Evolutionary conservation across 2,888 invertebrate species (phyloP).

Genomic region (Globia sparganii): DNA sequence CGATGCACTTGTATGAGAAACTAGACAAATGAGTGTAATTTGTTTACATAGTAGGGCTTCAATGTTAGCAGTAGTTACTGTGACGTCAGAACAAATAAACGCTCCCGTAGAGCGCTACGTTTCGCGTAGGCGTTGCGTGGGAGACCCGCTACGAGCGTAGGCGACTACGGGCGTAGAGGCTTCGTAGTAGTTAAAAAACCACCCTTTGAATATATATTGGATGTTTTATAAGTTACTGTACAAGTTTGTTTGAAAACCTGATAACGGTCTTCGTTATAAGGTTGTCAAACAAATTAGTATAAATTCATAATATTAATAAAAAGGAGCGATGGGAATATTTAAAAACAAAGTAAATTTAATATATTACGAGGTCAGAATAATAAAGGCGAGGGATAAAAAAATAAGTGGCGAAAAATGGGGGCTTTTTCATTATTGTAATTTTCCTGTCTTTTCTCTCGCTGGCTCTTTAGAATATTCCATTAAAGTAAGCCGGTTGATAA

Average conservation of each 20-base stretch:
- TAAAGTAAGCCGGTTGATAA: slow-evolving; percentile 40
- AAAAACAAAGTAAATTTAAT: slow-evolving; percentile 65
- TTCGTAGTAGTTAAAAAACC: slow-evolving; percentile 60
- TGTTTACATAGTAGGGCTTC: slow-evolving; percentile 54
- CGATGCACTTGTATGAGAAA: slow-evolving; percentile 38
- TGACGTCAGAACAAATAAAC: slow-evolving; percentile 56
- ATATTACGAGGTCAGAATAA: slow-evolving; percentile 62
- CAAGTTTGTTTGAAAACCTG: slow-evolving; percentile 22
- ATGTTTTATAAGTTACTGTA: slow-evolving; percentile 31
- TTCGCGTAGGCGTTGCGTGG: slow-evolving; percentile 64
- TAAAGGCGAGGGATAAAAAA: slow-evolving; percentile 29
- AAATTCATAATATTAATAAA: slow-evolving; percentile 52
- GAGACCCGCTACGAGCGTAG: slow-evolving; percentile 71
- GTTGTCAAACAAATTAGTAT: slow-evolving; percentile 43
- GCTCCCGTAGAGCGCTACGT: slow-evolving; percentile 61
- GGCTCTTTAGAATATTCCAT: slow-evolving; percentile 44
- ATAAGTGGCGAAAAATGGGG: slow-evolving; percentile 31
- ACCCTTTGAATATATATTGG: slow-evolving; percentile 65
- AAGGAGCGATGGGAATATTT: slow-evolving; percentile 46
- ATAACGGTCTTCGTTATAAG: slow-evolving; percentile 10
- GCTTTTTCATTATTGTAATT: slow-evolving; percentile 18
- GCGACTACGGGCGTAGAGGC: slow-evolving; percentile 59
- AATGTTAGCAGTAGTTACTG: slow-evolving; percentile 36
- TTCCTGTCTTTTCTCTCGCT: slow-evolving; percentile 6
- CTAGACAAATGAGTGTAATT: slow-evolving; percentile 45